Base-by-base conservation (phyloP, 2,797 vertebrate genomes). In the Muraenolepis orangiensis region DNA sequence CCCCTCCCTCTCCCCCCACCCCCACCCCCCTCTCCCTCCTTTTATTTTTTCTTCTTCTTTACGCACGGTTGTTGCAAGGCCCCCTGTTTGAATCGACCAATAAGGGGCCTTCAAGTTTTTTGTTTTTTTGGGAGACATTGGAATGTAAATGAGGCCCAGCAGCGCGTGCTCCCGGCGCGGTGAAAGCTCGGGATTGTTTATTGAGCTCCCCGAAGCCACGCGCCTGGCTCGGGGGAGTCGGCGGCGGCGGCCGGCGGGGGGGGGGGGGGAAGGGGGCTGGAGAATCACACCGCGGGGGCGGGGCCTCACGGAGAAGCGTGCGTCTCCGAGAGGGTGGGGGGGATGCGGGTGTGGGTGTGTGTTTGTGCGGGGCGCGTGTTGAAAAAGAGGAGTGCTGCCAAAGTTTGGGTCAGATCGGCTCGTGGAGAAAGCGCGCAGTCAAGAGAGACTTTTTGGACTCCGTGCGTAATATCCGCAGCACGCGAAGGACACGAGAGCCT, bases 161-260 rank as follows among this genome's bases (percentile, higher is more conserved):
- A 91, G 92, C 94, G 94, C 93, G 94, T 95, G 94, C 93, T 93
- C 92, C 91, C 84, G 90, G 92, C 85, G 88, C 89, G 85, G 83
- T 95, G 93, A 95, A 95, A 94, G 93, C 93, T 90, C 80, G 85
- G 90, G 93, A 93, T 94, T 95, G 95, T 95, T 95, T 95, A 94
- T 94, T 94, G 94, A 95, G 93, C 92, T 93, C 90, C 85, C 85
- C n/a, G 79, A 89, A 94, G 95, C 95, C 95, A 95, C 95, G 95
- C 95, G 95, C 94, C 95, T 82, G 94, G 94, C 94, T 91, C 84
- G 89, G 90, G 89, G 87, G n/a, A n/a, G n/a, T n/a, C 91, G 92
- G 89, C 89, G 90, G 88, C 84, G 89, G n/a, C n/a, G n/a, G n/a
- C n/a, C n/a, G n/a, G n/a, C n/a, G n/a, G n/a, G n/a, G n/a, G n/a